Evolutionary conservation across 2,888 invertebrate genomes (phyloP).

Genomic region (Dolichopus griseipennis): DNA sequence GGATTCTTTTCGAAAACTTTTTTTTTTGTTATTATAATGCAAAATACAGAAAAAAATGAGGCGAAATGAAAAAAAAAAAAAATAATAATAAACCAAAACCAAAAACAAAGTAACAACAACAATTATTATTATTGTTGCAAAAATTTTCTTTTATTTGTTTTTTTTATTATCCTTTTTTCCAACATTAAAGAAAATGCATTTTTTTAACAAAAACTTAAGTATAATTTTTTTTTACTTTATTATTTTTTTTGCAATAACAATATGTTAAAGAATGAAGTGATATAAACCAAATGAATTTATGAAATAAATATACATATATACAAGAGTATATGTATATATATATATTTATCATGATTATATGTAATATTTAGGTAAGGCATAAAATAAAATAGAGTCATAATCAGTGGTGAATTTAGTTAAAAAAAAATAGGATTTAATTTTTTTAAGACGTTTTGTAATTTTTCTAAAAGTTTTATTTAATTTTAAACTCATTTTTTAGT

Average conservation of each 20-base stretch:
- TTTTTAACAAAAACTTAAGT: background rate
- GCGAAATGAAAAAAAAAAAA: background rate
- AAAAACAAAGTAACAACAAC: background rate
- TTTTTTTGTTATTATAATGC: no score
- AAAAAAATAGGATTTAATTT: no score
- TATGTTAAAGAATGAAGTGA: background rate
- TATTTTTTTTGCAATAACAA: slow-evolving; percentile 6
- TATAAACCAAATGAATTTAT: background rate
- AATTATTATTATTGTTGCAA: background rate
- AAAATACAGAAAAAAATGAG: background rate
- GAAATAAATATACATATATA: no score
- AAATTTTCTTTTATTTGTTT: background rate
- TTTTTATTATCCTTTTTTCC: background rate
- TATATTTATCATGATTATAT: no score
- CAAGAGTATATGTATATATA: no score
- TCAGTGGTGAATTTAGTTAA: no score
- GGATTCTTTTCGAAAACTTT: background rate
- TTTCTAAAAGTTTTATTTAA: no score
- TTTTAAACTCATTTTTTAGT: no score
- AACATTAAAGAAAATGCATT: background rate
- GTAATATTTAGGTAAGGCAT: no score
- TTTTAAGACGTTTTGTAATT: no score
- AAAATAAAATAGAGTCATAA: no score
- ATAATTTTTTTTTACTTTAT: no score
- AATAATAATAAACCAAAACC: background rate